Evolutionary conservation across 2,113 vertebrate genomes (phyloP).

Genomic region (Anolis sagrei): DNA sequence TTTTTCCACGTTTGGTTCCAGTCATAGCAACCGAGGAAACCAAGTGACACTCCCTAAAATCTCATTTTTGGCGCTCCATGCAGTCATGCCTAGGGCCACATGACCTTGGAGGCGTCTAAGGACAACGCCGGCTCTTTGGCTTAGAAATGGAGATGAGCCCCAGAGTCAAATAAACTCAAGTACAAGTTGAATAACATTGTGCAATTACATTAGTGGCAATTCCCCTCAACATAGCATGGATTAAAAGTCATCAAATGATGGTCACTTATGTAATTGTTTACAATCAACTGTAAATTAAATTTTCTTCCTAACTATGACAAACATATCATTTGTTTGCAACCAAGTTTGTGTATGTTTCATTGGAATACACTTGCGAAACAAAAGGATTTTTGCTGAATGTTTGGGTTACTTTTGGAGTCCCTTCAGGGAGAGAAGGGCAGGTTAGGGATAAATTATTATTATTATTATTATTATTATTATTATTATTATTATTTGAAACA

Average conservation of each 20-base stretch:
- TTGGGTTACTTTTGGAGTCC: no score
- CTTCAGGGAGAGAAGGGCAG: no score
- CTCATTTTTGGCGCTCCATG: background rate
- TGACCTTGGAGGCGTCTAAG: no score
- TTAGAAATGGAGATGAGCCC: no score
- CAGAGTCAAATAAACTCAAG: background rate
- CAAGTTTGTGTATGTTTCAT: background rate
- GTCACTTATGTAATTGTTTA: background rate
- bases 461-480: no score
- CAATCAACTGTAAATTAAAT: background rate
- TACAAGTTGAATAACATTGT: background rate
- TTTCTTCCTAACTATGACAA: background rate
- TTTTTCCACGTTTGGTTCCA: background rate
- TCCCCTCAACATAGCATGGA: background rate
- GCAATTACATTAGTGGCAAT: background rate
- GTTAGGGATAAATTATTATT: no score
- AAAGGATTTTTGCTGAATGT: background rate
- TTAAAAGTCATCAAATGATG: background rate
- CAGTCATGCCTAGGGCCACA: no score
- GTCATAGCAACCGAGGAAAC: background rate
- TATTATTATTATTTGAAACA: no score
- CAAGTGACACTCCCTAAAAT: no score
- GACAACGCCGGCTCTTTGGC: no score
- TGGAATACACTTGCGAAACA: background rate
- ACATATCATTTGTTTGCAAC: background rate